Conservation (phyloP, 2,113 vertebrate species). For the Leptobrachium leishanense region DNA sequence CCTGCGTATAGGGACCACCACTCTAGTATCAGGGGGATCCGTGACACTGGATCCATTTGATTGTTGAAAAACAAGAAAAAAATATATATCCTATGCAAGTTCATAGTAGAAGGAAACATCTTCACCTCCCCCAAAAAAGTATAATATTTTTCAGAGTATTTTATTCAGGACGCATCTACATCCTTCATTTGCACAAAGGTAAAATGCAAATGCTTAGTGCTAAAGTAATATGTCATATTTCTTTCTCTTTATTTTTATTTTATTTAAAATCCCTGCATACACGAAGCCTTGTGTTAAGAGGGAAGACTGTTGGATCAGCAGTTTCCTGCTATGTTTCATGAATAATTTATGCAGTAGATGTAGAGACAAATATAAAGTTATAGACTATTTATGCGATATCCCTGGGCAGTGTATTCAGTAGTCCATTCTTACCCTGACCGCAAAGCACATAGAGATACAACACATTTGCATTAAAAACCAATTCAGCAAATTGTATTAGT, state of each 20-base stretch:
- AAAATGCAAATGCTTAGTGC: conserved; percentile 19
- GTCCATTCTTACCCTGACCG: conserved; percentile 14
- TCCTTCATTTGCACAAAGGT: conserved; percentile 5
- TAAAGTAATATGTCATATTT: conserved; percentile 15
- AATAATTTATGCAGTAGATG: conserved; percentile 50
- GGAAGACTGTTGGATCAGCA: neutral
- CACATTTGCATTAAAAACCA: conserved; percentile 36
- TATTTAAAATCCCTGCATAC: conserved; percentile 24
- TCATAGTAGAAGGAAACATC: neutral
- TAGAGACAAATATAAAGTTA: conserved; percentile 38
- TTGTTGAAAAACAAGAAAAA: neutral
- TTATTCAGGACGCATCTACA: neutral
- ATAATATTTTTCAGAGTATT: neutral
- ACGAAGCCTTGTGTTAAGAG: conserved; percentile 11
- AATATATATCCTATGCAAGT: neutral
- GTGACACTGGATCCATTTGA: too few species aligned
- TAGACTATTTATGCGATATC: conserved; percentile 20
- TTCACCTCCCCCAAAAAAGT: neutral
- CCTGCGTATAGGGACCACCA: too few species aligned
- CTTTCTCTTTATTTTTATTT: conserved; percentile 7
- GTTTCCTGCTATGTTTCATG: conserved; percentile 42
- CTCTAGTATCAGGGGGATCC: too few species aligned
- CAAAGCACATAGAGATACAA: conserved; percentile 8
- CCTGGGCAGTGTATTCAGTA: conserved; percentile 15
- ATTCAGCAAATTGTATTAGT: conserved; percentile 36